phyloP scores from a whole-genome alignment of 2,113 vertebrate genomes.

The Phrynosoma platyrhinos region DNA sequence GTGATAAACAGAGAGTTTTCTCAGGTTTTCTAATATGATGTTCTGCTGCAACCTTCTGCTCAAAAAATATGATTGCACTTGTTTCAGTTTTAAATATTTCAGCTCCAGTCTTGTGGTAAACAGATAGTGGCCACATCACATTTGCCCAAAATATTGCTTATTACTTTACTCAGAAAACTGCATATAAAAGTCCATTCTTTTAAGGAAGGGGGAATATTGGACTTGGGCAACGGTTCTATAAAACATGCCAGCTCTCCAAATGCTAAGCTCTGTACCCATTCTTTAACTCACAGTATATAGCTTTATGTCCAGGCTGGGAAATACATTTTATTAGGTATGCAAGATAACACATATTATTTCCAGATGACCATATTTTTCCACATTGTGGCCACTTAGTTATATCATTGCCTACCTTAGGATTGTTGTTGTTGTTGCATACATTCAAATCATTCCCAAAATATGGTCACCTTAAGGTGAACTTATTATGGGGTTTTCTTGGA shows the following conservation, averaged over 20 bases:
- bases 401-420: neutral
- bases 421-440: neutral
- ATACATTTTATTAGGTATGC: too few relatives aligned
- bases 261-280: neutral
- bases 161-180: too few relatives aligned
- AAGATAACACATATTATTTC: neutral
- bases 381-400: neutral
- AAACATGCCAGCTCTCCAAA: too few relatives aligned
- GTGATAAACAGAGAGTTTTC: conserved; percentile 17
- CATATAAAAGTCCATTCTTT: neutral
- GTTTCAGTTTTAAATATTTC: neutral
- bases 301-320: neutral
- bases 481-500: too few relatives aligned
- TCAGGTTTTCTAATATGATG: conserved; percentile 53
- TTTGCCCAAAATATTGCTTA: neutral
- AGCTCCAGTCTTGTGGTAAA: neutral
- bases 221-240: neutral
- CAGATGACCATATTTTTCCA: neutral
- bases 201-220: neutral
- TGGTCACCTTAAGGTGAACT: too few relatives aligned
- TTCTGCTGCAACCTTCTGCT: conserved; percentile 76
- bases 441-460: too few relatives aligned
- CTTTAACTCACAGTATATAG: neutral
- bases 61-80: conserved; percentile 64
- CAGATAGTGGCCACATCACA: neutral